Conservation (phyloP, 1,140 invertebrate genomes). For the Ectropis grisescens region DNA sequence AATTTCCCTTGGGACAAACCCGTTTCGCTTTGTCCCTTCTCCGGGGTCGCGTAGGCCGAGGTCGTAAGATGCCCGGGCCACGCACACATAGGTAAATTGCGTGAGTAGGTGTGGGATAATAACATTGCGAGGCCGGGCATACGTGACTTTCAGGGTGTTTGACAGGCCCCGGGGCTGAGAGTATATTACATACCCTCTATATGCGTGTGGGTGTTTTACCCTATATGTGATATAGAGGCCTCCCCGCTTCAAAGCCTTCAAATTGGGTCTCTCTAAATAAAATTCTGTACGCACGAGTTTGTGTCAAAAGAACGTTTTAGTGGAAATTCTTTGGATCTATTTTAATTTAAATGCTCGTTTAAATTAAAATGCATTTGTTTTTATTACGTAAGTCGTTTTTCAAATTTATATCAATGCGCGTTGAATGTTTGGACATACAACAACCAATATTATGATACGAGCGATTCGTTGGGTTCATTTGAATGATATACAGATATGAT, state of each 20-base stretch:
- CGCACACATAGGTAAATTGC: constrained; percentile 30
- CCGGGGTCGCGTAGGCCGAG: constrained; percentile 56
- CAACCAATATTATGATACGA: too few relatives aligned
- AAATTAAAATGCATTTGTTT: too few relatives aligned
- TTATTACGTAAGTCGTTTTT: too few relatives aligned
- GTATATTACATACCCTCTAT: constrained; percentile 26
- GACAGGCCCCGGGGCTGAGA: constrained; percentile 43
- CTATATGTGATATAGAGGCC: constrained; percentile 38
- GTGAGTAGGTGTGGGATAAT: constrained; percentile 63
- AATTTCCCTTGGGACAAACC: constrained; percentile 70
- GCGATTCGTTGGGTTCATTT: too few relatives aligned
- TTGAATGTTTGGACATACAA: too few relatives aligned
- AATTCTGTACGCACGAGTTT: constrained; percentile 4
- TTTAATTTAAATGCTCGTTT: too few relatives aligned
- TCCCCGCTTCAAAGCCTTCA: constrained; percentile 47
- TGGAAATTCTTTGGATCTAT: too few relatives aligned
- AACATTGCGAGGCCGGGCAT: constrained; percentile 54
- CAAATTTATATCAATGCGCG: too few relatives aligned
- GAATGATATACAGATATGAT: too few relatives aligned
- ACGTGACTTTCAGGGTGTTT: constrained; percentile 60
- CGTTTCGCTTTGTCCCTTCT: constrained; percentile 67
- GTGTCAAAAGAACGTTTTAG: too few relatives aligned
- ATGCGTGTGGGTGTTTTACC: constrained; percentile 31
- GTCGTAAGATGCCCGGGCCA: constrained; percentile 57
- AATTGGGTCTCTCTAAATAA: constrained; percentile 58